Base-by-base conservation (phyloP, 1,140 invertebrate genomes). In the Drosophila cardini region DNA sequence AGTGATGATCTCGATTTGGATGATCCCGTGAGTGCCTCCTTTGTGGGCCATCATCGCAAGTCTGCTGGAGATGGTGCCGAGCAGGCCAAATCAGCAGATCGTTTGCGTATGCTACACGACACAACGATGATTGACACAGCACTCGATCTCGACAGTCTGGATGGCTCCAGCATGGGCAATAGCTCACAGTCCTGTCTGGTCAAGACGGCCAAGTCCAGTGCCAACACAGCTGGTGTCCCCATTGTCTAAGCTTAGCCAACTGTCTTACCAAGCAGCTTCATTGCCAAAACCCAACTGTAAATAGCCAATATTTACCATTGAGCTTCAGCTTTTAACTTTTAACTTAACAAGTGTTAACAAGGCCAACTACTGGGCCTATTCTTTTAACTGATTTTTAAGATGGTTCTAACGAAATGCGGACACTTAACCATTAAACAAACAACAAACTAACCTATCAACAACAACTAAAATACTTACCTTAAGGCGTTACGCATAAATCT, bases 111-210 rank as follows among this genome's bases (percentile, higher is more conserved):
- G 70, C 93, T 97, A 62, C 96, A 96, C 79, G 96, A 96, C 91
- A 96, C 96, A 11, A 97, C 96, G 5, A 97, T 97, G 96, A 97
- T 97, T 81, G 96, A 97, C 81, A 96, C 96, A 21, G 96, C 96
- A 8, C 93, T 97, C 60, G 96, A 97, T 93, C 93, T 97, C 63
- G 97, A 97, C 92, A 96, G 96, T 64, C 92, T 96, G 57, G 96
- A 92, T 50, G 91, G 90, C 8, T 91, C 91, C 42, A 91, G 90
- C 64, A 83, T 92, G 68, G 91, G 91, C 52, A 92, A 92, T 63
- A 92, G 67, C 57, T 92, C 91, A 5, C 90, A 91, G 48, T 78
- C 86, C 16, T 91, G 91, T 45, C 62, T 92, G 65, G 83, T 92
- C 3, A 93, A 93, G 60, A 85, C 92, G 13, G 60, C 43, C 57